phyloP scores from a whole-genome alignment of 2,113 vertebrate genomes.

The Gallinago media region DNA sequence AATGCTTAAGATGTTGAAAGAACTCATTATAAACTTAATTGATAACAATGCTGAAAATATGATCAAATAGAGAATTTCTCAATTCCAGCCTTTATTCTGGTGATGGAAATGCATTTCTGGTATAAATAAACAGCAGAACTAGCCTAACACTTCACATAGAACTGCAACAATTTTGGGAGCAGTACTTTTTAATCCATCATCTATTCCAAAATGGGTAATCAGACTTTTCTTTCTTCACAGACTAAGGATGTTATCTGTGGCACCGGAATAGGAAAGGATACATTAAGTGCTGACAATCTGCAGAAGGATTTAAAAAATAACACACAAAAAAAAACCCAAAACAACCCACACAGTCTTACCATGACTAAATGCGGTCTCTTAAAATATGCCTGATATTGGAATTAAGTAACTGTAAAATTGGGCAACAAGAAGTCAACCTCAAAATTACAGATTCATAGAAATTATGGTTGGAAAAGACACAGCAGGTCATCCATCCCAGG shows the following conservation, averaged over 20 bases:
- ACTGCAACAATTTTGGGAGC: background rate
- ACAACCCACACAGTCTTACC: slow-evolving; percentile 23
- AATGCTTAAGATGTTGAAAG: background rate
- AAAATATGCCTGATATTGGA: slow-evolving; percentile 14
- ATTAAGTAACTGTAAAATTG: slow-evolving; percentile 59
- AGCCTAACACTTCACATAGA: background rate
- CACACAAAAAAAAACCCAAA: background rate
- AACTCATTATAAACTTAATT: background rate
- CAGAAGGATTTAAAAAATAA: slow-evolving; percentile 19
- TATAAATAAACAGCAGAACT: background rate
- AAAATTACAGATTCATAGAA: slow-evolving; percentile 41
- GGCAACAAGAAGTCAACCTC: slow-evolving; percentile 46
- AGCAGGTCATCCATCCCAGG: background rate
- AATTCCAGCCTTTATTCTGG: background rate
- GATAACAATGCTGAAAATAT: background rate
- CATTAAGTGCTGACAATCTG: slow-evolving; percentile 30
- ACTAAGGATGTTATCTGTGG: slow-evolving; percentile 19
- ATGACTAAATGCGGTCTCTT: slow-evolving; percentile 43
- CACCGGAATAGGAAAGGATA: background rate
- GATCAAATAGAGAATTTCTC: background rate
- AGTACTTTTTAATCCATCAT: background rate
- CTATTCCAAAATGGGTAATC: background rate
- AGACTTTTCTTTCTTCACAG: background rate
- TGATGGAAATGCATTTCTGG: background rate
- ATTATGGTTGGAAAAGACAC: slow-evolving; percentile 28